Evolutionary conservation across 2,113 vertebrate genomes (phyloP).

Genomic region (Tor tambroides): DNA sequence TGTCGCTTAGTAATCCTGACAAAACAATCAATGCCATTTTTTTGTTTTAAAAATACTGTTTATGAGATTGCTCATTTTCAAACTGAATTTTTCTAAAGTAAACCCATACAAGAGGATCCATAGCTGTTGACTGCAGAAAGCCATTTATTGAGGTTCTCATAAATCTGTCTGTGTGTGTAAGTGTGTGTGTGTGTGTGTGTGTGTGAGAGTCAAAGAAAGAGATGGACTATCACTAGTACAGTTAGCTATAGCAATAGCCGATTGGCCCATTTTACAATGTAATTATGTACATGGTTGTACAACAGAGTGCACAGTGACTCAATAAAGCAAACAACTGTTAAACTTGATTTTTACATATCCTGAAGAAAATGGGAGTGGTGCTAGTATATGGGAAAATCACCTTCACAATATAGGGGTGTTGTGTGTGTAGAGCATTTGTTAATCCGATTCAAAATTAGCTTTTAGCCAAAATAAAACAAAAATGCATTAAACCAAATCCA

Average conservation of each 20-base stretch:
- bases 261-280: not conserved
- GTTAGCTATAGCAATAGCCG: not conserved
- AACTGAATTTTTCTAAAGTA: not conserved
- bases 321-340: not conserved
- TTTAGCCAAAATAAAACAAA: not conserved
- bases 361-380: not conserved
- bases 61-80: not conserved
- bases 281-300: not conserved
- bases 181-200: not conserved
- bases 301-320: not conserved
- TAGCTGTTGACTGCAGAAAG: not conserved
- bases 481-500: not conserved
- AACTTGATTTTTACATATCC: not conserved
- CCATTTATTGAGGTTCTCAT: not conserved
- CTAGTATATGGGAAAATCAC: not conserved
- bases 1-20: not conserved
- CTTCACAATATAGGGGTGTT: not conserved
- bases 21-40: not conserved
- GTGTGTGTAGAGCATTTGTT: not conserved
- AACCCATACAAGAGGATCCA: not conserved
- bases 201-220: not conserved
- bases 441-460: not conserved
- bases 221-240: not conserved
- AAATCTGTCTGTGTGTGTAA: not conserved
- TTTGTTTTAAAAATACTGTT: too few species aligned